Percentiles rank a stretch among this genome's conserved stretches.
Conservation (phyloP, 2,113 vertebrate genomes). For the Panthera uncia region DNA sequence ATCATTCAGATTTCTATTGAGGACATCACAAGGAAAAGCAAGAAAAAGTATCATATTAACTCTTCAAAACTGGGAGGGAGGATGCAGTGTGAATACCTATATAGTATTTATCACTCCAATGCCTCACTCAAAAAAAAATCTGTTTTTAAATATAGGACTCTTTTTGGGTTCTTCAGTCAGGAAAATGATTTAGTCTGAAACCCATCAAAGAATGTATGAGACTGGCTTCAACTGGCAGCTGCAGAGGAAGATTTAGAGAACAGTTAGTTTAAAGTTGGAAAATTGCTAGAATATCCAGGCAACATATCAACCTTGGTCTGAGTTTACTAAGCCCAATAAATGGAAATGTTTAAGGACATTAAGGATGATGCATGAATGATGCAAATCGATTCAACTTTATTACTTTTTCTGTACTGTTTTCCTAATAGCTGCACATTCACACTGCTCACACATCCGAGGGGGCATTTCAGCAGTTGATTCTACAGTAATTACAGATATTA, state of each 20-base stretch:
- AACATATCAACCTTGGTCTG: constrained; percentile 18
- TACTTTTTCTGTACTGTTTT: constrained; percentile 38
- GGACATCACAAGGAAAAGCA: background rate
- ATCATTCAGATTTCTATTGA: constrained; percentile 19
- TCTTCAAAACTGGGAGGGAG: constrained; percentile 33
- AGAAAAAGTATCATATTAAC: background rate
- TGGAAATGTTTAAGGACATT: constrained; percentile 43
- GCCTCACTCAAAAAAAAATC: constrained; percentile 16
- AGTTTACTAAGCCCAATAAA: constrained; percentile 65
- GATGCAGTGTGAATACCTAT: constrained; percentile 22
- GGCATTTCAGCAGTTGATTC: constrained; percentile 41
- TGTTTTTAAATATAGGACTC: constrained; percentile 23
- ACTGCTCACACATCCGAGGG: background rate
- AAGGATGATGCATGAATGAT: constrained; percentile 33
- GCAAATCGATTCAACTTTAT: constrained; percentile 38
- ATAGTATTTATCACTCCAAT: constrained; percentile 35
- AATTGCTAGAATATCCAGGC: constrained; percentile 48
- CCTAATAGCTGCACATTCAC: constrained; percentile 15
- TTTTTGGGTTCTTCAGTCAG: background rate
- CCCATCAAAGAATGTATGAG: constrained; percentile 34
- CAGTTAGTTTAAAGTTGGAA: constrained; percentile 43
- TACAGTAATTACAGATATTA: constrained; percentile 57
- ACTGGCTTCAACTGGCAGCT: constrained; percentile 21
- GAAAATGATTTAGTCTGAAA: constrained; percentile 58
- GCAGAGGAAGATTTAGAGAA: constrained; percentile 42